Evolutionary conservation across 2,113 vertebrate genomes (phyloP).

Genomic region (Leptobrachium leishanense): DNA sequence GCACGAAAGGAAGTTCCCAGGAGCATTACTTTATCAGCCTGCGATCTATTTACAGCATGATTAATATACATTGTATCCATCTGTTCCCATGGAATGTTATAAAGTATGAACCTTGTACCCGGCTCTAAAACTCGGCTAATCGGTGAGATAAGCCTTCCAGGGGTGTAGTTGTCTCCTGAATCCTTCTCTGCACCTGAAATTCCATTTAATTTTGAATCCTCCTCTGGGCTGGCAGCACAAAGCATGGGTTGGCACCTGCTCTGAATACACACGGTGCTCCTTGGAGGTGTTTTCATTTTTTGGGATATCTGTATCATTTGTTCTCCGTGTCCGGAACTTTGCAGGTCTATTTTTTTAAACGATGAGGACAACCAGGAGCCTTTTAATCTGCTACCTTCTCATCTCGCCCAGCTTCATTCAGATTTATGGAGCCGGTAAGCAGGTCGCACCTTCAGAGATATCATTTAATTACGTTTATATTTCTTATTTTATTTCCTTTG

Average conservation of each 20-base stretch:
- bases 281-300: neutral
- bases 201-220: neutral
- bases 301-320: neutral
- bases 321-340: too few species aligned
- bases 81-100: too few species aligned
- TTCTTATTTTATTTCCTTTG: neutral
- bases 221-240: neutral
- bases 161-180: neutral
- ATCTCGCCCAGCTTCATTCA: neutral
- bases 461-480: neutral
- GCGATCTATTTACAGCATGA: too few species aligned
- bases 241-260: neutral
- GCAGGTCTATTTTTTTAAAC: too few species aligned
- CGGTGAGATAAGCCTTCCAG: neutral
- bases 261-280: neutral
- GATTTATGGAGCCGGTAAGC: neutral
- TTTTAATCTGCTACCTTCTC: conserved; percentile 3
- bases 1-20: too few species aligned
- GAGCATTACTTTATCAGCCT: too few species aligned
- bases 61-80: too few species aligned
- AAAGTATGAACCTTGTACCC: too few species aligned
- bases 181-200: neutral
- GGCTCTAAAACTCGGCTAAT: too few species aligned
- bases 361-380: neutral
- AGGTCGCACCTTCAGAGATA: neutral